phyloP scores from a whole-genome alignment of 2,888 invertebrate species.

The Amorpha juglandis region DNA sequence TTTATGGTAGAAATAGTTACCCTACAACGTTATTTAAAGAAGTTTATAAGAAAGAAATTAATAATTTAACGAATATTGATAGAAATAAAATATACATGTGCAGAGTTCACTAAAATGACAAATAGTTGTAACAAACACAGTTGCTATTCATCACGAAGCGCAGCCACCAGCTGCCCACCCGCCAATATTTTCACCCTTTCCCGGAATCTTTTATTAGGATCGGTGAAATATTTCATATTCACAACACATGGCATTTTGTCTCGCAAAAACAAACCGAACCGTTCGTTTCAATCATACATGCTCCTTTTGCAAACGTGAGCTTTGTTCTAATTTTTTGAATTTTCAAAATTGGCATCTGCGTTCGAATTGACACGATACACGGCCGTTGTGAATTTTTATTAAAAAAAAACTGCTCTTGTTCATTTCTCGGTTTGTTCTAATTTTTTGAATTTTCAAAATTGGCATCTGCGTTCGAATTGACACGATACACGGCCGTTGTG shows the following conservation, averaged over 20 bases:
- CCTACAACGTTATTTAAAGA: too few species aligned
- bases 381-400: slow-evolving; percentile 13
- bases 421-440: too few species aligned
- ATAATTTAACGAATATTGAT: too few species aligned
- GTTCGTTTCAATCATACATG: slow-evolving; percentile 25
- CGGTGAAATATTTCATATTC: slow-evolving; percentile 47
- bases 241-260: slow-evolving; percentile 36
- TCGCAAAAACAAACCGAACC: slow-evolving; percentile 32
- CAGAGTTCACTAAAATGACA: neutral
- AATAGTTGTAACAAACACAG: slow-evolving; percentile 9
- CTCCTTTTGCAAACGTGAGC: slow-evolving; percentile 26
- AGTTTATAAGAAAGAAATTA: too few species aligned
- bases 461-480: neutral
- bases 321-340: slow-evolving; percentile 24
- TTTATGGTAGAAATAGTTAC: too few species aligned
- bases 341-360: slow-evolving; percentile 21
- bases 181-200: slow-evolving; percentile 30
- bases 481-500: slow-evolving; percentile 12
- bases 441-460: slow-evolving; percentile 25
- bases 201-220: slow-evolving; percentile 39
- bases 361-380: slow-evolving; percentile 12
- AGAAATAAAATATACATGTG: neutral
- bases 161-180: slow-evolving; percentile 26
- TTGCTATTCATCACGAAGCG: slow-evolving; percentile 22
- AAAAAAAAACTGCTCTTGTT: neutral